phyloP scores from a whole-genome alignment of 2,113 vertebrate species.

The Pantherophis guttatus region DNA sequence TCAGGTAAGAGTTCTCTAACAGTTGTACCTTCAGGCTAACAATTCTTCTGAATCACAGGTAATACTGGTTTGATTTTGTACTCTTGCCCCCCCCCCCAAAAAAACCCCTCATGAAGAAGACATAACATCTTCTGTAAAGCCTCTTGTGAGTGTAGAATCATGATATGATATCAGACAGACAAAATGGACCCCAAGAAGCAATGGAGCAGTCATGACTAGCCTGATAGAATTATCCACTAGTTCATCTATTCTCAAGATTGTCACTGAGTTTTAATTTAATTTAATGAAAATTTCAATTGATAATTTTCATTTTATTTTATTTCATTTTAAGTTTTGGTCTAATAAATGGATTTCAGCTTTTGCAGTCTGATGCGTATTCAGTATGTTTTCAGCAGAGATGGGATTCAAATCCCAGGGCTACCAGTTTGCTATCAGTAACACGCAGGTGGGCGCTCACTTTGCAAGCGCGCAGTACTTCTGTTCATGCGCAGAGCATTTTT shows the following conservation, averaged over 20 bases:
- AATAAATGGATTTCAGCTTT: constrained; percentile 33
- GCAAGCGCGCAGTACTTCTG: too few relatives aligned
- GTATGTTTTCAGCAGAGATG: not conserved
- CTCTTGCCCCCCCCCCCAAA: not conserved
- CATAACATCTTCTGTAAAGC: not conserved
- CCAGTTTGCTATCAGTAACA: too few relatives aligned
- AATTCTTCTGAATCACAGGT: not conserved
- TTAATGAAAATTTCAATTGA: not conserved
- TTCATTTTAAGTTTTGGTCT: constrained; percentile 14
- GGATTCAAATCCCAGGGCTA: too few relatives aligned
- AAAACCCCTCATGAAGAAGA: not conserved
- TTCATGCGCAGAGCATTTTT: too few relatives aligned
- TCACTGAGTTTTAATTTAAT: not conserved
- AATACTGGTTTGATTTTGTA: not conserved
- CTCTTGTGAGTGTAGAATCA: not conserved
- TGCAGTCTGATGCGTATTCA: too few relatives aligned
- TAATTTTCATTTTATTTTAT: not conserved
- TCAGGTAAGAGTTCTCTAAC: constrained; percentile 77
- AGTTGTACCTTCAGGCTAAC: not conserved
- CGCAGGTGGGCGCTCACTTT: too few relatives aligned
- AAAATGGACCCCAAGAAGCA: not conserved
- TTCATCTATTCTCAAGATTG: not conserved
- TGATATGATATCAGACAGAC: not conserved
- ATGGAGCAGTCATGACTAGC: not conserved
- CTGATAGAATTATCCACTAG: not conserved